Evolutionary conservation across 2,888 invertebrate species (phyloP), one percentile per base, ranked within the genome.

Genomic region (Boloria euphrosyne): DNA sequence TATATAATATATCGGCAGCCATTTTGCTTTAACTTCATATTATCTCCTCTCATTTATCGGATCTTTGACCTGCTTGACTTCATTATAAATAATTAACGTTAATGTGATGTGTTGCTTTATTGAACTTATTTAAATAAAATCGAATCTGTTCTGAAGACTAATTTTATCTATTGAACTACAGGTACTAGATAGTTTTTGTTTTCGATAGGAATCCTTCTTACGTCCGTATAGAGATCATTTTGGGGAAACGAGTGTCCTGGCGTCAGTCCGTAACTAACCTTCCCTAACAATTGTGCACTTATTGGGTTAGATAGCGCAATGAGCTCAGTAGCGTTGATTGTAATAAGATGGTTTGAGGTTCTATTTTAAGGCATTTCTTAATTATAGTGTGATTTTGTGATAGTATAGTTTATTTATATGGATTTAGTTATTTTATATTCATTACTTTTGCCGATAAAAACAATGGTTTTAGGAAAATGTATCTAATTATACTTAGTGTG

Each of bases 1-100:
- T 68, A 68, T 64, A 68, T 66, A 62, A 68, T 64, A 66, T 65
- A 62, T 47, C 16, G 68, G 68, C 68, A 43, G 70, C 70, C 68
- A 68, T 70, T 70, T 69, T 69, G 57, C 58, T 13, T 55, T 38
- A 49, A 57, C 22, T 57, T 52, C 46, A 61, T 18, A 46, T 65
- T 65, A 65, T 57, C 31, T 65, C 46, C 22, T 49, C 47, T 58
- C 57, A 62, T 58, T 58, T 38, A 52, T 4, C 47, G 46, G 13
- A 62, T 53, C 22, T 43, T 58, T 62, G 55, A 54, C 43, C 52
- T 22, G 47, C 14, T 43, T 58, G 13, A 31, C 16, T 47, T 57
- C 44, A 57, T 57, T 46, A 57, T n/a, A 22, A 22, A 1, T 57
- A 18, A 18, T 49, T 59, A n/a, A 2, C 18, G 47, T 16, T 46